Conservation (phyloP, 2,113 vertebrate genomes). For the Cynocephalus volans region DNA sequence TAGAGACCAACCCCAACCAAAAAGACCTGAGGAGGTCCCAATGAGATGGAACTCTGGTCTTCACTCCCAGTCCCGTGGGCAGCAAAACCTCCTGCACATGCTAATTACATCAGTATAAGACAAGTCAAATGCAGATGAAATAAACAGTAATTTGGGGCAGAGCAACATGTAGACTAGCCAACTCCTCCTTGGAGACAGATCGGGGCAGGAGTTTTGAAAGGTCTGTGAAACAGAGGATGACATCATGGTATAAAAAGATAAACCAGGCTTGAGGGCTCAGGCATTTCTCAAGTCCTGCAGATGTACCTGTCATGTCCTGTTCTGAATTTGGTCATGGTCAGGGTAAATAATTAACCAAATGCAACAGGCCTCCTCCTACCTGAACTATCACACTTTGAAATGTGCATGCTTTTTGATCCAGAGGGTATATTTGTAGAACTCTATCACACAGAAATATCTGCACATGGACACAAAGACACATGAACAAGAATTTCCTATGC, state of each 20-base stretch:
- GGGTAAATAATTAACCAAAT: background rate
- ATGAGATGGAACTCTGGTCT: background rate
- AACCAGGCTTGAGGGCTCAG: background rate
- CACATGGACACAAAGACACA: background rate
- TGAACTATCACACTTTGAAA: background rate
- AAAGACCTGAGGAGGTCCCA: conserved; percentile 29
- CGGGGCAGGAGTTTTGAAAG: background rate
- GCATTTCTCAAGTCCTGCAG: background rate
- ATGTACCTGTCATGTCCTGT: background rate
- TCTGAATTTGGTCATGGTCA: conserved; percentile 8
- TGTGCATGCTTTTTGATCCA: background rate
- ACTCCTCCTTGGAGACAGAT: background rate
- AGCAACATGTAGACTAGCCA: background rate
- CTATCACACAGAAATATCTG: conserved; percentile 6
- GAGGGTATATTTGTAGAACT: background rate
- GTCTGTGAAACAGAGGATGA: background rate
- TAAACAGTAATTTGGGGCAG: conserved; percentile 23
- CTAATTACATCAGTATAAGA: conserved; percentile 12
- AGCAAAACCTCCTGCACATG: background rate
- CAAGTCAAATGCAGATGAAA: conserved; percentile 42
- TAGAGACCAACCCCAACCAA: background rate
- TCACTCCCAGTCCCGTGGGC: background rate
- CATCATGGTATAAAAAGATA: background rate
- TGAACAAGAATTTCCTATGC: background rate
- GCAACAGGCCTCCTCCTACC: background rate